These are phyloP conservation scores for Leucoraja erinaceus DNA, from an alignment of 2,113 vertebrate genomes.

Conservation along the genomic window DNA sequence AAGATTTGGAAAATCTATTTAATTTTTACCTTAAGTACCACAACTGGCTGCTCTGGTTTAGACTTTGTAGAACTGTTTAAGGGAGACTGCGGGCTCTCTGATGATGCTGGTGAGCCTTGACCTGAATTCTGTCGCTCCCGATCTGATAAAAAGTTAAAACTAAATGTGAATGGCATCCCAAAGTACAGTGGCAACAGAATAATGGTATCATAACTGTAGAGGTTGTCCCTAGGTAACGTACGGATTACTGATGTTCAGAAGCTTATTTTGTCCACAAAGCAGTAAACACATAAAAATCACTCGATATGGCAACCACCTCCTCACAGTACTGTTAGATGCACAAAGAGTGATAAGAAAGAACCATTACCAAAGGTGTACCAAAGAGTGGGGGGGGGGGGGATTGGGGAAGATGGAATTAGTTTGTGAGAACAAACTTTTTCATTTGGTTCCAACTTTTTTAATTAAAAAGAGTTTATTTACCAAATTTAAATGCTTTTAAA, in stretches of 20 bases:
- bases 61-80: constrained; percentile 68
- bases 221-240: too few species aligned
- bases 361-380: too few species aligned
- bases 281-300: too few species aligned
- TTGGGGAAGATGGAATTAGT: too few species aligned
- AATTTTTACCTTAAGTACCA: constrained; percentile 54
- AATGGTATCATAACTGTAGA: background rate
- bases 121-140: constrained; percentile 65
- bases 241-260: too few species aligned
- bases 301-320: too few species aligned
- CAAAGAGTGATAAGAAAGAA: background rate
- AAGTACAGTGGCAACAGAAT: background rate
- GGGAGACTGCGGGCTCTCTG: constrained; percentile 82
- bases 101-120: constrained; percentile 70
- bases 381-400: too few species aligned
- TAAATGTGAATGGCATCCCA: background rate
- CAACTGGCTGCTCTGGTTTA: constrained; percentile 62
- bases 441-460: too few species aligned
- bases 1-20: background rate
- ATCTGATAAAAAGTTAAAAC: constrained; percentile 46
- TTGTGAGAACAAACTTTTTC: too few species aligned
- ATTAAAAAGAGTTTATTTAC: too few species aligned
- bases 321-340: background rate
- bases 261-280: too few species aligned
- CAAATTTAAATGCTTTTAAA: too few species aligned